Conservation (phyloP, 1,140 invertebrate genomes). For the Sitophilus oryzae region DNA sequence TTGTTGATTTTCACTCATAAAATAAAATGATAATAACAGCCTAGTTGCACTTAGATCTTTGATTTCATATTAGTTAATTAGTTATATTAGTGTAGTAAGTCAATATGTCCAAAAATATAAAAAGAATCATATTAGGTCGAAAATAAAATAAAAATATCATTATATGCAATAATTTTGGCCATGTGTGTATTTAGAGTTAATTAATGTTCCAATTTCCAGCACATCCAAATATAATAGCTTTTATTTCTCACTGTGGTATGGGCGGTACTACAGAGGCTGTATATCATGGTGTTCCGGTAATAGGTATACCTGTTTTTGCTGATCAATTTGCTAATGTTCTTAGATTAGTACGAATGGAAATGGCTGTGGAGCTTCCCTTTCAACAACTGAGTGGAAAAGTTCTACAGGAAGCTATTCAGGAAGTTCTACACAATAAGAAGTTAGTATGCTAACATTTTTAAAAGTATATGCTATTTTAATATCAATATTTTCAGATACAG, state of each 20-base stretch:
- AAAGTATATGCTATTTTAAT: neutral
- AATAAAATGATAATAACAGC: too few species aligned
- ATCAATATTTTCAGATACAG: constrained; percentile 18
- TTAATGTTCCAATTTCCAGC: constrained; percentile 26
- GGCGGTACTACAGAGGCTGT: constrained; percentile 44
- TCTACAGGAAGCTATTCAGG: constrained; percentile 32
- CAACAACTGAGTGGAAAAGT: constrained; percentile 39
- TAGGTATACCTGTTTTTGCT: constrained; percentile 43
- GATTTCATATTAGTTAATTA: too few species aligned
- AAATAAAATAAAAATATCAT: too few species aligned
- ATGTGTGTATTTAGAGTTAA: too few species aligned
- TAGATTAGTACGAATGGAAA: constrained; percentile 27
- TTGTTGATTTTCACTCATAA: too few species aligned
- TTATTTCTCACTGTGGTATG: constrained; percentile 35
- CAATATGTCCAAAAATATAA: too few species aligned
- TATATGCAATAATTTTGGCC: too few species aligned
- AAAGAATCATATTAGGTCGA: too few species aligned
- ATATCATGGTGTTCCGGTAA: constrained; percentile 48
- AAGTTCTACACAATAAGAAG: constrained; percentile 39
- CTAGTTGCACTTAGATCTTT: too few species aligned
- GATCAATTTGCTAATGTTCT: constrained; percentile 39
- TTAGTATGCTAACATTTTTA: constrained; percentile 21
- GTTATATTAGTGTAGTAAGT: too few species aligned
- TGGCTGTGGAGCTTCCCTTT: constrained; percentile 34
- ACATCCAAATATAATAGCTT: constrained; percentile 32